These are phyloP conservation scores for Hippocampus abdominalis DNA, from an alignment of 2,113 vertebrate species.

Conservation along the genomic window DNA sequence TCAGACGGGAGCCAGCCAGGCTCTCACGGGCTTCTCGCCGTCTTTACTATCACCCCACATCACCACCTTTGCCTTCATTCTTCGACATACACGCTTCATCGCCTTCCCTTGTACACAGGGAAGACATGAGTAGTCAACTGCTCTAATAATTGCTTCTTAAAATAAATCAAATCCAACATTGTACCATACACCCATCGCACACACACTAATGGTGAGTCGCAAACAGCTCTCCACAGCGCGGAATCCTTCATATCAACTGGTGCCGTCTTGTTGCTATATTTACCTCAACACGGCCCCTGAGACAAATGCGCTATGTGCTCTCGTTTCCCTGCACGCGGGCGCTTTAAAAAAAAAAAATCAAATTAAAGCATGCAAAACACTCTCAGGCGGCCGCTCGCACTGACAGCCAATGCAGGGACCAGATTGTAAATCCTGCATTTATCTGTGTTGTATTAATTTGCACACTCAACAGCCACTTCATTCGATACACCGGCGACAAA, in stretches of 20 bases:
- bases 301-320: slow-evolving; percentile 62
- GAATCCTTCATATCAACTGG: slow-evolving; percentile 71
- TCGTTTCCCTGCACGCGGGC: slow-evolving; percentile 61
- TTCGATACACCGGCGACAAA: background rate
- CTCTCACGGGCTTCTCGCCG: slow-evolving; percentile 17
- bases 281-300: slow-evolving; percentile 62
- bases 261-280: slow-evolving; percentile 73
- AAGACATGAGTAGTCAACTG: slow-evolving; percentile 19
- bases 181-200: slow-evolving; percentile 12
- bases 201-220: slow-evolving; percentile 56
- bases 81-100: background rate
- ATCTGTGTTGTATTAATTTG: slow-evolving; percentile 39
- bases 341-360: slow-evolving; percentile 45
- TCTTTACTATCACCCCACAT: slow-evolving; percentile 4
- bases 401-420: slow-evolving; percentile 27
- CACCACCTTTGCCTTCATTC: slow-evolving; percentile 11
- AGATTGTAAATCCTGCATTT: slow-evolving; percentile 31
- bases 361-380: slow-evolving; percentile 64
- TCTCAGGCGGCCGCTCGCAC: slow-evolving; percentile 35
- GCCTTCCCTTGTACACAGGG: slow-evolving; percentile 3
- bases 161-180: slow-evolving; percentile 36
- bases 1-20: slow-evolving; percentile 62
- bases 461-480: background rate
- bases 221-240: slow-evolving; percentile 56
- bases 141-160: slow-evolving; percentile 29